phyloP scores from a whole-genome alignment of 2,797 vertebrate genomes.

The Gouania willdenowi region DNA sequence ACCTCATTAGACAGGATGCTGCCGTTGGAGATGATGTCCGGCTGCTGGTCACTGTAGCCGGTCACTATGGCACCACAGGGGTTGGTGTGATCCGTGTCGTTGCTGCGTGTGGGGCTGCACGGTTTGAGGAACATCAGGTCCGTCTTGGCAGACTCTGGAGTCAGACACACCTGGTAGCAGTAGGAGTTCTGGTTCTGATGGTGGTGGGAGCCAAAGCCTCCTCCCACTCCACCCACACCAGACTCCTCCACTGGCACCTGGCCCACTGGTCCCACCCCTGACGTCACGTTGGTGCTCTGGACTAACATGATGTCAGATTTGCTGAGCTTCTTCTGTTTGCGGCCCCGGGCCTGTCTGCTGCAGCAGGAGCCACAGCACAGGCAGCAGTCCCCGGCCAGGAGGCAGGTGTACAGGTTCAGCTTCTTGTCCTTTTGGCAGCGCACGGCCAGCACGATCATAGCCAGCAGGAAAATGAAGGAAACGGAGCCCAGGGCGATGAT shows the following conservation, averaged over 20 bases:
- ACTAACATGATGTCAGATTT: constrained; percentile 99
- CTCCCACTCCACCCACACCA: constrained; percentile 69
- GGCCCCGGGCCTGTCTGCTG: constrained; percentile 82
- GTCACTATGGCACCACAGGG: constrained; percentile 92
- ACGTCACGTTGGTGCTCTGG: constrained; percentile 87
- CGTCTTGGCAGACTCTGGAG: constrained; percentile 96
- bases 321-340: constrained; percentile 94
- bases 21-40: constrained; percentile 97
- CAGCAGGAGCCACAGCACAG: constrained; percentile 86
- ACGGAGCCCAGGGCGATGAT: constrained; percentile 96
- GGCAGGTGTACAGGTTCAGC: constrained; percentile 90
- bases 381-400: constrained; percentile 89
- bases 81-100: constrained; percentile 88
- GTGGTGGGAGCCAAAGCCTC: constrained; percentile 85
- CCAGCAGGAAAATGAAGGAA: constrained; percentile 93
- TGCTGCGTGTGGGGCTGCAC: constrained; percentile 90
- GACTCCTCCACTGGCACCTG: constrained; percentile 88
- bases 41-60: constrained; percentile 92
- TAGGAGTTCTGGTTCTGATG: constrained; percentile 95
- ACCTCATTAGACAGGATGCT: constrained; percentile 96
- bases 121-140: constrained; percentile 98
- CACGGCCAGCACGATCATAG: constrained; percentile 95
- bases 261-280: constrained; percentile 71
- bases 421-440: constrained; percentile 98
- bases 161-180: constrained; percentile 99